Conservation (phyloP, 1,140 invertebrate species). For the Atta texana region DNA sequence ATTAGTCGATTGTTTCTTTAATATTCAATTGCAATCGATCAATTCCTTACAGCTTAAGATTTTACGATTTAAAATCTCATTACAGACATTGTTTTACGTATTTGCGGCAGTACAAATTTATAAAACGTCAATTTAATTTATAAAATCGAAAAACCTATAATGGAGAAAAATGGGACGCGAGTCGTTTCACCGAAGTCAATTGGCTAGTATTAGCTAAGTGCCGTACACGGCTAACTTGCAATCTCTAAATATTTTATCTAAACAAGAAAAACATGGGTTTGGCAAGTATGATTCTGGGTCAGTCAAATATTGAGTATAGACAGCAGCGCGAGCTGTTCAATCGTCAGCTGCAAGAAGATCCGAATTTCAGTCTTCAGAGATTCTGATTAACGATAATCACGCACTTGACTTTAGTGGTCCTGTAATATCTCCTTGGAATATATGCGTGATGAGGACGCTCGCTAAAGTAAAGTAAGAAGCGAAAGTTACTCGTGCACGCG, state of each 20-base stretch:
- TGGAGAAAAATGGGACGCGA: conserved; percentile 6
- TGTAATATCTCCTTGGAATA: neutral
- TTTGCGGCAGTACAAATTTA: neutral
- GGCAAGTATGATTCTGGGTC: conserved; percentile 33
- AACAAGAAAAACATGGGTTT: conserved; percentile 27
- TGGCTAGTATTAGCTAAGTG: conserved; percentile 12
- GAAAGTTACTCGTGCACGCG: conserved; percentile 20
- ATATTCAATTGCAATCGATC: no score
- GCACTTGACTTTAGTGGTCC: neutral
- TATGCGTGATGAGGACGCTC: conserved; percentile 31
- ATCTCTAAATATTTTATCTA: conserved; percentile 38
- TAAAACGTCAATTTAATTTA: neutral
- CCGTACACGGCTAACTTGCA: neutral
- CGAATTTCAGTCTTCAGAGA: neutral
- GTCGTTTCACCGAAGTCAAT: neutral
- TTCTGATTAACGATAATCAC: neutral
- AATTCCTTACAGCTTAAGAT: no score
- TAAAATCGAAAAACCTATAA: neutral
- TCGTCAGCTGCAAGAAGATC: neutral
- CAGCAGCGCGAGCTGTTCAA: neutral
- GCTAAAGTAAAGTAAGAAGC: conserved; percentile 39
- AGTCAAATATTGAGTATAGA: conserved; percentile 27
- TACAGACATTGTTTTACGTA: no score
- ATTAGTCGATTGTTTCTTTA: no score
- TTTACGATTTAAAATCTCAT: no score